These are phyloP conservation scores for rabbit (Oryctolagus cuniculus) DNA, from an alignment of 2,113 vertebrate genomes.

Conservation along the genomic window mOryCun1.1 NC_091435.1:9092001-9092500, in stretches of 20 bases:
- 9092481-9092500: too few relatives aligned
- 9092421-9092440: background rate
- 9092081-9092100: background rate
- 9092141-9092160: background rate
- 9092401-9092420: background rate
- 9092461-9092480: background rate
- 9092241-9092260: background rate
- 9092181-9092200: background rate
- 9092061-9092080: background rate
- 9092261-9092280: background rate
- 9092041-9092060: background rate
- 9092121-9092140: background rate
- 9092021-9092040: background rate
- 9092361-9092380: background rate
- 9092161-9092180: background rate
- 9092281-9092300: background rate
- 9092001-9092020: background rate
- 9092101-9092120: background rate
- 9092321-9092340: background rate
- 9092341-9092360: background rate
- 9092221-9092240: background rate
- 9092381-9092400: background rate
- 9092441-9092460: background rate
- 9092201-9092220: background rate
- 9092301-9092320: background rate